Conservation (phyloP, 92 coral and sea anemone species). For the Bergia puertoricense region DNA sequence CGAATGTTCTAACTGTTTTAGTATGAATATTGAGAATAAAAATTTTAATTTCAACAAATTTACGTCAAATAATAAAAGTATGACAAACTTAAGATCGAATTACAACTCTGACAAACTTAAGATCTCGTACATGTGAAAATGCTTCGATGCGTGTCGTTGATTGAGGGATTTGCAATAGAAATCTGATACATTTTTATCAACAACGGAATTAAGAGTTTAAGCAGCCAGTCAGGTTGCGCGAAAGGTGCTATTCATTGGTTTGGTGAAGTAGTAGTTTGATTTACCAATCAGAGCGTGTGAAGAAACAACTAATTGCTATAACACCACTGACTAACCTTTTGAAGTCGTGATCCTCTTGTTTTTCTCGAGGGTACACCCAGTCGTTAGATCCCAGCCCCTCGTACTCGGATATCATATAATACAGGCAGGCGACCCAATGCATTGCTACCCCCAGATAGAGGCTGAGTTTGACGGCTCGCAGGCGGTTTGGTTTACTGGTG, state of each 20-base stretch:
- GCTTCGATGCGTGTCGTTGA: too few relatives aligned
- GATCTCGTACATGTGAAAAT: too few relatives aligned
- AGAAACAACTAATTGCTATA: not conserved
- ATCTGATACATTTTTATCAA: too few relatives aligned
- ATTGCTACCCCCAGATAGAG: conserved; percentile 90
- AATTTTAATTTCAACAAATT: too few relatives aligned
- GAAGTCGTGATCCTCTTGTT: conserved; percentile 63
- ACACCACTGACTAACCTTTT: conserved; percentile 58
- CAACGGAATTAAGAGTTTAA: not conserved
- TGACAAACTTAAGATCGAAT: too few relatives aligned
- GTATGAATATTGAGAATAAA: too few relatives aligned
- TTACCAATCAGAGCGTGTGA: not conserved
- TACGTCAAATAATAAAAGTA: too few relatives aligned
- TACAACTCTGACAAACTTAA: too few relatives aligned
- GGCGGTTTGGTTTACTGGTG: conserved; percentile 89
- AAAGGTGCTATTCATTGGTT: not conserved
- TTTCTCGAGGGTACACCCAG: conserved; percentile 84
- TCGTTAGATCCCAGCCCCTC: conserved; percentile 92
- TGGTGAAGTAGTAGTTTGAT: too few relatives aligned
- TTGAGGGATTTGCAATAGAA: too few relatives aligned
- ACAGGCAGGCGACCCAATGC: conserved; percentile 97
- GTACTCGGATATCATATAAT: conserved; percentile 92
- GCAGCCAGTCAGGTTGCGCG: not conserved
- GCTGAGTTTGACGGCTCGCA: conserved; percentile 85
- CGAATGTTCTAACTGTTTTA: not conserved